A percentile compares a stretch with the other conserved stretches of the same genome.
Evolutionary conservation across 1,140 invertebrate species (phyloP).

Genomic region (Drosophila repletoides): DNA sequence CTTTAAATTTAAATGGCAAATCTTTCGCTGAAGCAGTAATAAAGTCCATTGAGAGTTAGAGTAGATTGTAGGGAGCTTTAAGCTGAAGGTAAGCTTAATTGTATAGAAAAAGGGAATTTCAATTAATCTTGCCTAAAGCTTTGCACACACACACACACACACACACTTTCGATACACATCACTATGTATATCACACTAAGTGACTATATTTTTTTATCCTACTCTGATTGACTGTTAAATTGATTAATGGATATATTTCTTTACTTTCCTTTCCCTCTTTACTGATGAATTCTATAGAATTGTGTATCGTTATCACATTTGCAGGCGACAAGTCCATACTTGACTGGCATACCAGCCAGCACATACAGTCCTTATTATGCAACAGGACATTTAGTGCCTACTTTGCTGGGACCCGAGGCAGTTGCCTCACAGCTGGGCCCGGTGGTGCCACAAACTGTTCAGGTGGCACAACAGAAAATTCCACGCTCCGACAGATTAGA

Average conservation of each 20-base stretch:
- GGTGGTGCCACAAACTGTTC: slow-evolving; percentile 91
- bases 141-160: too few relatives aligned
- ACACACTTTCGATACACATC: too few relatives aligned
- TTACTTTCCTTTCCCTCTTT: too few relatives aligned
- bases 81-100: too few relatives aligned
- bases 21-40: too few relatives aligned
- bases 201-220: too few relatives aligned
- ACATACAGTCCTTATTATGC: slow-evolving; percentile 94
- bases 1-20: too few relatives aligned
- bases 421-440: slow-evolving; percentile 89
- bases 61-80: too few relatives aligned
- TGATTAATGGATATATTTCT: slow-evolving; percentile 13
- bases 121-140: too few relatives aligned
- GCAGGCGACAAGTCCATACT: slow-evolving; percentile 93
- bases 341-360: slow-evolving; percentile 91
- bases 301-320: slow-evolving; percentile 3
- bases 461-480: slow-evolving; percentile 94
- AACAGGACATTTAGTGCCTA: slow-evolving; percentile 92
- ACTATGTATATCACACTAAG: too few relatives aligned
- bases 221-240: not conserved
- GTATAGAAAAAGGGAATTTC: too few relatives aligned
- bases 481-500: slow-evolving; percentile 97
- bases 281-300: not conserved
- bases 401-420: slow-evolving; percentile 91
- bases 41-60: too few relatives aligned